Base-by-base conservation (phyloP, 2,797 vertebrate genomes). In the Argyrosomus regius region DNA sequence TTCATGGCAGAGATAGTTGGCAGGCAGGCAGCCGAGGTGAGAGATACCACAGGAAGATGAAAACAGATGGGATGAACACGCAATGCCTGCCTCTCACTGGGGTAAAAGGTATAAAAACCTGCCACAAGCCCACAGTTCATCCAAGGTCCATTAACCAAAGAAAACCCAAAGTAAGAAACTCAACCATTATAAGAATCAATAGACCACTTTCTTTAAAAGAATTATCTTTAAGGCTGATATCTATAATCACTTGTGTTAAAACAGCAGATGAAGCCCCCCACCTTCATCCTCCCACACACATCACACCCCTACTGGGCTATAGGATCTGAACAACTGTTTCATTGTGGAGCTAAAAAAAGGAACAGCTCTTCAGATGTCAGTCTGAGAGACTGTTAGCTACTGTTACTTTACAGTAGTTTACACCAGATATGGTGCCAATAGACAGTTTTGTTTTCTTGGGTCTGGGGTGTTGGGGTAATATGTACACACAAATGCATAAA, bases 311-410 rank as follows among this genome's bases (percentile, higher is more conserved):
- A 74, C 80, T 61, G 65, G 18, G 87, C 70, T 81, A 76, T 64
- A 88, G 75, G 75, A 72, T 81, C 80, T 81, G 65, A 88, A 76
- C 85, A 91, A 88, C 88, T 92, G 87, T 80, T 89, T 83, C 63
- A 73, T 60, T 75, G 67, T 81, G 60, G 57, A 83, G 71, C 73
- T 85, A 76, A 67, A 73, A 75, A 43, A 60, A 75, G 43, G 26
- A 65, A 22, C 3, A 11, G 71, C 76, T 77, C 65, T 78, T 78
- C 48, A 78, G 52, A 75, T 70, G 72, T 59, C 60, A 18, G 18
- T 58, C 41, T 62, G 52, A 63, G 31, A 67, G 62, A 28, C 18
- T 65, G 67, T 46, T 35, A 6, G 31, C 73, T 49, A 22, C 67
- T 77, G 65, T 54, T 67, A 46, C 50, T 70, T 77, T 60, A 39